phyloP scores from a whole-genome alignment of 2,797 vertebrate genomes.

The Gambelia wislizenii region DNA sequence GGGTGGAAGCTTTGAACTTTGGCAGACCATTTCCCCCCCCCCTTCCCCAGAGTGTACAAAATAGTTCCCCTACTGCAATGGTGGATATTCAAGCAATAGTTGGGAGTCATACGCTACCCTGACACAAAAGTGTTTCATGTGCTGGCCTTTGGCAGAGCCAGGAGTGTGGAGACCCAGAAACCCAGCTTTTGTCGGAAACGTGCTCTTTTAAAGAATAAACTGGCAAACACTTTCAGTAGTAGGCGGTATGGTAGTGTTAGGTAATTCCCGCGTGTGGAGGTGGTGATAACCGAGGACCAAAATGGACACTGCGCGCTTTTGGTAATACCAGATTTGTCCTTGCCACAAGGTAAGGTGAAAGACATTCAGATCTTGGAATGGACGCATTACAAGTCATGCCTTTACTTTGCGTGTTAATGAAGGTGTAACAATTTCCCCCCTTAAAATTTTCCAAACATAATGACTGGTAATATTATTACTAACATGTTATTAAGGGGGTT shows the following conservation, averaged over 20 bases:
- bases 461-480: too few relatives aligned
- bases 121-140: background rate
- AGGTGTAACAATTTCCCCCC: too few relatives aligned
- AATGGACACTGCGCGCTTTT: background rate
- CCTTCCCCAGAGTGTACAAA: background rate
- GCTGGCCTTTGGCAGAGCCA: background rate
- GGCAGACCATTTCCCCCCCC: too few relatives aligned
- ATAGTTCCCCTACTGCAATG: background rate
- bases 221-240: background rate
- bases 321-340: background rate
- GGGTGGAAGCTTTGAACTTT: background rate
- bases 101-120: background rate
- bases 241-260: background rate
- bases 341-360: background rate
- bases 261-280: too few relatives aligned
- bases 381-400: background rate
- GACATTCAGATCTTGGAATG: background rate
- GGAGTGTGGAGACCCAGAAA: background rate
- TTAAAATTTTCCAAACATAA: too few relatives aligned
- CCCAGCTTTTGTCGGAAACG: background rate
- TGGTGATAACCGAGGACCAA: background rate
- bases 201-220: background rate
- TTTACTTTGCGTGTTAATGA: background rate
- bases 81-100: rapidly evolving
- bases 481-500: too few relatives aligned